Conservation (phyloP, 2,797 vertebrate genomes). For the Lerista edwardsae region DNA sequence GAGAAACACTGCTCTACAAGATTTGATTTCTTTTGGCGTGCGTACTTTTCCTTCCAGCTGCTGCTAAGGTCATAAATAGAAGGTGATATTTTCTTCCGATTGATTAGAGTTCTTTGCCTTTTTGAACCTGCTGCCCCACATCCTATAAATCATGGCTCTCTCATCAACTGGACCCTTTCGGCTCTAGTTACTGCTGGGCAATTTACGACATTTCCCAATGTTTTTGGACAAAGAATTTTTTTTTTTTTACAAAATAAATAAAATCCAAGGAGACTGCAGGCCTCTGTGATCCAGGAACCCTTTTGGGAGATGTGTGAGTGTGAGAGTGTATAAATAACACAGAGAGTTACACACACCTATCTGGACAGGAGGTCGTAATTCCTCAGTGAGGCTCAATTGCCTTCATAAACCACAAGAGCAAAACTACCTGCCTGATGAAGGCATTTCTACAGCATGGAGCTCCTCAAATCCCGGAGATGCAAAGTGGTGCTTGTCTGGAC, state of each 20-base stretch:
- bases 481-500: not conserved
- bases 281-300: slow-evolving; percentile 20
- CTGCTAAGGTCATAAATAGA: slow-evolving; percentile 7
- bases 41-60: slow-evolving; percentile 13
- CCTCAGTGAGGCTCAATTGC: slow-evolving; percentile 32
- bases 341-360: not conserved
- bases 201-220: slow-evolving; percentile 24
- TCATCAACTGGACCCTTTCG: slow-evolving; percentile 7
- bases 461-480: not conserved
- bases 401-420: not conserved
- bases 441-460: not conserved
- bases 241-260: not conserved
- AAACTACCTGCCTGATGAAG: not conserved
- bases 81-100: slow-evolving; percentile 41
- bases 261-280: not conserved
- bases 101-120: slow-evolving; percentile 40
- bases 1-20: not conserved
- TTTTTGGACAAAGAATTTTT: slow-evolving; percentile 25
- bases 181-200: slow-evolving; percentile 18
- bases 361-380: not conserved
- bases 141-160: slow-evolving; percentile 39
- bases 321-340: slow-evolving; percentile 41
- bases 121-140: slow-evolving; percentile 13
- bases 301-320: not conserved
- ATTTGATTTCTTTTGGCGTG: not conserved